Evolutionary conservation across 2,113 vertebrate species (phyloP).

Genomic region (Prunella himalayana): DNA sequence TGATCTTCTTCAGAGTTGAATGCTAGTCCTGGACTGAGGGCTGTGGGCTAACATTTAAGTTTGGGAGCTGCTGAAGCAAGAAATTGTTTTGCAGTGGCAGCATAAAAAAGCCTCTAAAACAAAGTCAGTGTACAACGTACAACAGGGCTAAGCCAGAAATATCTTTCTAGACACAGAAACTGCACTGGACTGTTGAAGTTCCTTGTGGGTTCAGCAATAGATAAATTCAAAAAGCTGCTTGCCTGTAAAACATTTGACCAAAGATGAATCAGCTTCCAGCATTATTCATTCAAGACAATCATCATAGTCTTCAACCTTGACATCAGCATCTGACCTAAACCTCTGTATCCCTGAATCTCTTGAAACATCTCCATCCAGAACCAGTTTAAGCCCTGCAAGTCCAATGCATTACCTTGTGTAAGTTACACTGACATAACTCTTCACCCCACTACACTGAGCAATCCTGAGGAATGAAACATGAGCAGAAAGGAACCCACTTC

Average conservation of each 20-base stretch:
- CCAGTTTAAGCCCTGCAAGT: not conserved
- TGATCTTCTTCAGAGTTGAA: not conserved
- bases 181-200: not conserved
- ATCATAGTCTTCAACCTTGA: not conserved
- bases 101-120: not conserved
- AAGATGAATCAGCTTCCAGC: not conserved
- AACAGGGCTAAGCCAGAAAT: not conserved
- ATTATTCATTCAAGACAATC: not conserved
- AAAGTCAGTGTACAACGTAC: not conserved
- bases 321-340: not conserved
- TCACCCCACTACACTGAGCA: not conserved
- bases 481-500: not conserved
- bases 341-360: not conserved
- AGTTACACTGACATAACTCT: not conserved
- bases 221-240: not conserved
- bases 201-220: not conserved
- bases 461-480: not conserved
- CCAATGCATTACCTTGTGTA: not conserved
- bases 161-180: not conserved
- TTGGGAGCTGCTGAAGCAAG: constrained; percentile 3
- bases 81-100: constrained; percentile 9
- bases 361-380: not conserved
- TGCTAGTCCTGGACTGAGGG: not conserved
- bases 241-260: not conserved
- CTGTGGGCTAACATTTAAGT: not conserved